phyloP scores from a whole-genome alignment of 2,888 invertebrate genomes.

The Drosophila gaucha region DNA sequence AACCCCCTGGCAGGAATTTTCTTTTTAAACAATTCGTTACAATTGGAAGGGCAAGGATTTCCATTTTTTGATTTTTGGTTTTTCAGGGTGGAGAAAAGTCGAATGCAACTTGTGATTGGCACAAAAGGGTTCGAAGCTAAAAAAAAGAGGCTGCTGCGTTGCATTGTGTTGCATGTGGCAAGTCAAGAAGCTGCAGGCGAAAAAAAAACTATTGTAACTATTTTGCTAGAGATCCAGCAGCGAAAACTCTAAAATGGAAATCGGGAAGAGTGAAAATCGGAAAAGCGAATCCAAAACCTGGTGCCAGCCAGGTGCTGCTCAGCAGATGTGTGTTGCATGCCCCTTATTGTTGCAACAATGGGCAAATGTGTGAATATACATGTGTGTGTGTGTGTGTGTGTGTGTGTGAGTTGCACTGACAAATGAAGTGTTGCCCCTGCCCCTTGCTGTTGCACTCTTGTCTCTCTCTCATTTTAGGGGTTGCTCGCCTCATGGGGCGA shows the following conservation, averaged over 20 bases:
- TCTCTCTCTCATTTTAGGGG: conserved; percentile 46
- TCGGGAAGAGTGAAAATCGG: background rate
- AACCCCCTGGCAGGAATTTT: conserved; percentile 46
- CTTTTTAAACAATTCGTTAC: conserved; percentile 58
- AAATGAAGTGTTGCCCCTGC: conserved; percentile 64
- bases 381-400: background rate
- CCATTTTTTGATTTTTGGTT: conserved; percentile 23
- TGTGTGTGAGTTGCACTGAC: conserved; percentile 66
- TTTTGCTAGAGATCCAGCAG: conserved; percentile 51
- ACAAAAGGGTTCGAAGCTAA: conserved; percentile 19
- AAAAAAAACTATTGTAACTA: conserved; percentile 24
- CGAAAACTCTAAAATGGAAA: conserved; percentile 16
- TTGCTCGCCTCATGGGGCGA: conserved; percentile 34
- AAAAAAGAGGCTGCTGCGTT: conserved; percentile 30
- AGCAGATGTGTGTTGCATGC: conserved; percentile 66
- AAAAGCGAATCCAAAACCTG: conserved; percentile 52
- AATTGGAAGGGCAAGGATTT: conserved; percentile 62
- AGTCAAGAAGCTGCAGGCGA: conserved; percentile 75
- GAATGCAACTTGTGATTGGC: conserved; percentile 63
- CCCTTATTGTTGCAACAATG: conserved; percentile 42
- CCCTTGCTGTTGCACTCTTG: conserved; percentile 20
- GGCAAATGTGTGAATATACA: conserved; percentile 48
- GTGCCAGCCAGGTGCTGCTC: conserved; percentile 33
- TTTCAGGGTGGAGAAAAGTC: conserved; percentile 6
- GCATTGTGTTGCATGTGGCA: conserved; percentile 52